Conservation (phyloP, 1,140 invertebrate genomes). For the Chrysoperla carnea region DNA sequence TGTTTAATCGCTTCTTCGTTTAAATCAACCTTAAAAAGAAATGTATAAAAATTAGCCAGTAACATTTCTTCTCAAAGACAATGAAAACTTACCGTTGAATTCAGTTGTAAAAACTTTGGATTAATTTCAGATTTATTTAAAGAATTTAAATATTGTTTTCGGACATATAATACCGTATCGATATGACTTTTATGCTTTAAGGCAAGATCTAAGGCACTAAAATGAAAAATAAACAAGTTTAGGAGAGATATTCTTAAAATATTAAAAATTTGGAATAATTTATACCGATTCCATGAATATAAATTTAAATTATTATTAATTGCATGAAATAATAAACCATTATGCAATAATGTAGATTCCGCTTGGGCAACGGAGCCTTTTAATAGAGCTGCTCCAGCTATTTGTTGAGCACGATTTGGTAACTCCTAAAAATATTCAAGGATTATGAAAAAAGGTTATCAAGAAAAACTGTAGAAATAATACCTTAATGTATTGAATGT, state of each 20-base stretch:
- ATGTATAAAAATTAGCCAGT: no score
- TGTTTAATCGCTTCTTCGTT: no score
- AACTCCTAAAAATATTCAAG: constrained; percentile 21
- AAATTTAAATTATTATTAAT: constrained; percentile 65
- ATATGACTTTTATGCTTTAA: constrained; percentile 61
- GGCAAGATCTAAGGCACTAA: constrained; percentile 68
- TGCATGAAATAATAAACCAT: constrained; percentile 56
- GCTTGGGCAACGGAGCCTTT: constrained; percentile 63
- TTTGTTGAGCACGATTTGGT: constrained; percentile 35
- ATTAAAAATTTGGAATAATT: constrained; percentile 1
- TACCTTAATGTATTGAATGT: constrained; percentile 70
- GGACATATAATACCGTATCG: constrained; percentile 57
- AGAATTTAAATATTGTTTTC: constrained; percentile 53
- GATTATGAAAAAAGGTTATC: background rate
- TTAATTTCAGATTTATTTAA: constrained; percentile 64
- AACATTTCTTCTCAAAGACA: no score
- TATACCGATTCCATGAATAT: constrained; percentile 69
- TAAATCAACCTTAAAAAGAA: no score
- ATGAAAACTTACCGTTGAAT: constrained; percentile 28
- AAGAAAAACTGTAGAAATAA: background rate
- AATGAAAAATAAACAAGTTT: constrained; percentile 6
- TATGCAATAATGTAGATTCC: constrained; percentile 65
- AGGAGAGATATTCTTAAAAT: constrained; percentile 4
- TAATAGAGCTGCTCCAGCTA: constrained; percentile 66
- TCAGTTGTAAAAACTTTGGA: constrained; percentile 43